phyloP scores from a whole-genome alignment of 2,113 vertebrate species.

The chimpanzee (Pan troglodytes) region NHGRI_mPanTro3-v2.1_pri NC_072408.2:16490001-16490500 shows the following conservation, averaged over 20 bases:
- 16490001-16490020: not conserved
- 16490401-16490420: not conserved
- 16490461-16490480: not conserved
- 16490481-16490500: not conserved
- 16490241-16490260: not conserved
- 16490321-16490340: not conserved
- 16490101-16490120: not conserved
- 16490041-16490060: not conserved
- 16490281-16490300: not conserved
- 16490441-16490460: conserved; percentile 7
- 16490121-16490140: not conserved
- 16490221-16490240: not conserved
- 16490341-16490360: not conserved
- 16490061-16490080: not conserved
- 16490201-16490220: not conserved
- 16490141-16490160: not conserved
- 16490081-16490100: not conserved
- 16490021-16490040: not conserved
- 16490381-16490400: not conserved
- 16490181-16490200: not conserved
- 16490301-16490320: not conserved
- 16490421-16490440: not conserved
- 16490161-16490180: not conserved
- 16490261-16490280: not conserved
- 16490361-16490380: not conserved